Base-by-base conservation (phyloP, 2,888 invertebrate genomes). In the Hypolimnas misippus region DNA sequence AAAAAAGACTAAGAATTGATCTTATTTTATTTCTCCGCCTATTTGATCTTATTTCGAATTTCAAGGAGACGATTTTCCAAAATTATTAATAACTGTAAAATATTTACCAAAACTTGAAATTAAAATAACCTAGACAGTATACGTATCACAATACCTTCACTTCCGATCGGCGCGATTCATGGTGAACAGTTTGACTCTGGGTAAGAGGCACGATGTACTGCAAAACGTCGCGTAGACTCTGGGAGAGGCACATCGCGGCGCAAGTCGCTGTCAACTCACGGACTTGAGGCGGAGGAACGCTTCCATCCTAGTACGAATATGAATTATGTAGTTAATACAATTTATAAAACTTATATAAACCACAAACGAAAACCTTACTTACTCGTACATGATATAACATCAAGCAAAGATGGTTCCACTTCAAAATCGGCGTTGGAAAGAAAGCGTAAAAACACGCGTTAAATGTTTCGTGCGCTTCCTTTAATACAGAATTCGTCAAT, bases 361-460 rank as follows among this genome's bases (percentile, higher is more conserved):
- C 7, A 14, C 3, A 7, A 6, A 25, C n/a, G 5, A 3, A 10
- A 10, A 21, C 1, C 0, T n/a, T 38, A 63, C 79, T 72, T 87
- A 95, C 95, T 87, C 95, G 95, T 65, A 89, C 86, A 78, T 95
- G 93, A 29, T 93, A 93, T n/a, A 98, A 87, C 64, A 97, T 84
- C 74, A 97, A 96, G 81, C 98, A 98, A 0, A 99, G 89, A 76
- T 97, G 97, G 69, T 96, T 96, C 98, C 98, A 98, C 82, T 98
- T 98, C 56, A 98, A 90, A 57, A 95, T 95, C 0, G 97, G 96
- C 0, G 98, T 98, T 0, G 99, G 98, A 85, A 98, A 98, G 89
- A 99, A 99, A 0, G 98, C 98, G 84, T 98, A 98, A 78, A 98
- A 99, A 79, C 98, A 98, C 2, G 96, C 93, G 0, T 97, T 96